phyloP scores from a whole-genome alignment of 2,888 invertebrate genomes.

The Yponomeuta evonymella region DNA sequence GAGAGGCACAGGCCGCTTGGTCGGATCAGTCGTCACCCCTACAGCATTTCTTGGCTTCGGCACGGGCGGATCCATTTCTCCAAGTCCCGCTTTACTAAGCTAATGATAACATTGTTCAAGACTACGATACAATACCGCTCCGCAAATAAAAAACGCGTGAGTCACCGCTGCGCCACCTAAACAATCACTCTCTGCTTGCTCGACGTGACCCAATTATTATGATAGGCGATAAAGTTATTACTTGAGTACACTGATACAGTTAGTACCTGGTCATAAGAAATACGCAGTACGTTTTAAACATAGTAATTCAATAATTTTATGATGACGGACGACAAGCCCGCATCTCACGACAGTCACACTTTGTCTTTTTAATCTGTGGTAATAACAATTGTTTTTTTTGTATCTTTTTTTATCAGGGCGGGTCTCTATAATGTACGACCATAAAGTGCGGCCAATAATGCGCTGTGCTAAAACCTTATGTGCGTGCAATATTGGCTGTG shows the following conservation, averaged over 20 bases:
- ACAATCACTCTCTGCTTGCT: conserved; percentile 32
- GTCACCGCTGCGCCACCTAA: conserved; percentile 13
- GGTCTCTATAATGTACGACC: too few relatives aligned
- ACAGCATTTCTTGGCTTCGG: conserved; percentile 52
- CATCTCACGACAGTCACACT: conserved; percentile 29
- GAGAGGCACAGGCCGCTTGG: conserved; percentile 70
- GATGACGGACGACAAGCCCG: too few relatives aligned
- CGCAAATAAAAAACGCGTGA: conserved; percentile 15
- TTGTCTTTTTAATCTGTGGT: conserved; percentile 22
- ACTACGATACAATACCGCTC: background rate
- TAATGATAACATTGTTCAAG: background rate
- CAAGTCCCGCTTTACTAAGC: background rate
- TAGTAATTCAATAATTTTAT: too few relatives aligned
- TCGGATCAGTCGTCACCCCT: conserved; percentile 39
- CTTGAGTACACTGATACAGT: background rate
- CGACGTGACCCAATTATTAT: conserved; percentile 30
- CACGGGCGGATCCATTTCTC: conserved; percentile 66
- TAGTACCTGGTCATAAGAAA: too few relatives aligned
- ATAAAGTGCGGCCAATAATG: too few relatives aligned
- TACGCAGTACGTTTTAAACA: too few relatives aligned
- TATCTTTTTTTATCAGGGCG: too few relatives aligned
- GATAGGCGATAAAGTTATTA: background rate
- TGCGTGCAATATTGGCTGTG: too few relatives aligned
- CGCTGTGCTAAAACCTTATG: too few relatives aligned
- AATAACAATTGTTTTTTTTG: too few relatives aligned